Evolutionary conservation across 1,140 invertebrate species (phyloP).

Genomic region (Saccostrea cuccullata): DNA sequence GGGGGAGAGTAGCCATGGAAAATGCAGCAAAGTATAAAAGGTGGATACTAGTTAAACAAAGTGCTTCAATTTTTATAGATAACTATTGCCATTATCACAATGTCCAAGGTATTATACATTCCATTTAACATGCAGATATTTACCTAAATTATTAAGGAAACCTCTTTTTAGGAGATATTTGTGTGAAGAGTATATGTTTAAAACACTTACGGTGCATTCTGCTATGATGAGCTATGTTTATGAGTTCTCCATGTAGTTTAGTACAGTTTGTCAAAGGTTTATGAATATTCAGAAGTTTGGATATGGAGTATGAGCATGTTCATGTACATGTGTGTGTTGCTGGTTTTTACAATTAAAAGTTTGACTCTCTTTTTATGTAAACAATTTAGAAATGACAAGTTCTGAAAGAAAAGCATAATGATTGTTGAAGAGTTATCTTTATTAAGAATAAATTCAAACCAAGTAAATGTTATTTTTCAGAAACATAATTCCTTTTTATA

Average conservation of each 20-base stretch:
- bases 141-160: background rate
- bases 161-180: background rate
- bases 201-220: background rate
- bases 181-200: background rate
- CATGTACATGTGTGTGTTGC: no score
- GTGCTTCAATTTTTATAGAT: background rate
- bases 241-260: background rate
- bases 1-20: background rate
- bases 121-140: background rate
- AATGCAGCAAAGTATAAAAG: background rate
- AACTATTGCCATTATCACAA: background rate
- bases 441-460: background rate
- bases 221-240: background rate
- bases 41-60: no score
- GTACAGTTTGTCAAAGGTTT: background rate
- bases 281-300: background rate
- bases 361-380: no score
- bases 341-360: no score
- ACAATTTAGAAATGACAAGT: no score
- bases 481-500: background rate
- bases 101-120: conserved; percentile 8
- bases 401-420: background rate
- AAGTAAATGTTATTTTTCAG: background rate
- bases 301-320: no score
- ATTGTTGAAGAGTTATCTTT: background rate